These are phyloP conservation scores for Balaenoptera acutorostrata DNA, from an alignment of 2,113 vertebrate species.

Conservation along the genomic window DNA sequence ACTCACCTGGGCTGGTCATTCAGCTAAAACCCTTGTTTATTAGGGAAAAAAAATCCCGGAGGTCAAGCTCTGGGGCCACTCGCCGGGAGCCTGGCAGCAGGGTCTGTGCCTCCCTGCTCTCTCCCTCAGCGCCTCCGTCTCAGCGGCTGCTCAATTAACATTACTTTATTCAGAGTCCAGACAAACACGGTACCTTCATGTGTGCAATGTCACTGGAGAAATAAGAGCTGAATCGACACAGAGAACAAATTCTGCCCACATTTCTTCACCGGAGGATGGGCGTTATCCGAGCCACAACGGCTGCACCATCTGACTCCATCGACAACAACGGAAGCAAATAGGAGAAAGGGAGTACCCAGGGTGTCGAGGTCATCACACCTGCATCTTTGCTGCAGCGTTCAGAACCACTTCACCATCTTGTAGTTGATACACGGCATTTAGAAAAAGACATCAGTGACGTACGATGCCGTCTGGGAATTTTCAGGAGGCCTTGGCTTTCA, in stretches of 20 bases:
- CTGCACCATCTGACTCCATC: neutral
- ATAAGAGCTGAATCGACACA: neutral
- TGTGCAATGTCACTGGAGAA: constrained; percentile 40
- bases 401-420: constrained; percentile 60
- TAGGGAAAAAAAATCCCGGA: neutral
- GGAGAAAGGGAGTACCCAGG: constrained; percentile 57
- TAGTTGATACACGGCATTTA: neutral
- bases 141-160: constrained; percentile 25
- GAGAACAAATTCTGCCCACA: neutral
- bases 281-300: neutral
- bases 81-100: neutral
- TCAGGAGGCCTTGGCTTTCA: constrained; percentile 86
- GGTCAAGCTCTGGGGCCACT: neutral
- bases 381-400: constrained; percentile 50
- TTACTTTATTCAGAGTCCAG: constrained; percentile 60
- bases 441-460: constrained; percentile 30
- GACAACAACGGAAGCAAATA: constrained; percentile 44
- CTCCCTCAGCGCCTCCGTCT: neutral
- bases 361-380: constrained; percentile 44
- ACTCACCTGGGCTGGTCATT: neutral
- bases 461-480: neutral
- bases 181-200: constrained; percentile 38
- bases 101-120: neutral
- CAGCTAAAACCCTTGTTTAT: neutral
- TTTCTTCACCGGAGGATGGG: neutral